Base-by-base conservation (phyloP, 2,888 invertebrate genomes). In the Chrysotoxum bicinctum region DNA sequence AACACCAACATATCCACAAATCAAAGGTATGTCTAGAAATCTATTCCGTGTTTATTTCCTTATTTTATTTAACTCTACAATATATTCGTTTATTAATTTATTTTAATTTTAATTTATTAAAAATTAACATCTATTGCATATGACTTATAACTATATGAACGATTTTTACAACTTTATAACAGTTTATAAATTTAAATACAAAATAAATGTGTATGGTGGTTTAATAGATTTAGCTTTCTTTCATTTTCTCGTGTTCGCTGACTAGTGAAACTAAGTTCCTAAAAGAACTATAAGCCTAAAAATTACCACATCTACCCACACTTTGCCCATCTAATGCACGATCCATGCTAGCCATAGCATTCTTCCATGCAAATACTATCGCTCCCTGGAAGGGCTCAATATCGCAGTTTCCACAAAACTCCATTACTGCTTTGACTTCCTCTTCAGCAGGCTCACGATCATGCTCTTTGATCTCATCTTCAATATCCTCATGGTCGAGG, bases 1-100 rank as follows among this genome's bases (percentile, higher is more conserved):
- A 97, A 89, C 97, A 97, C 90, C 97, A 98, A 92, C 97, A 98
- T 92, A 97, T 97, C 88, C 98, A 98, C 91, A 97, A 97, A 92
- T 95, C 96, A 88, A 97, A 97, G 96, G 97, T 97, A 92, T 94
- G 95, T 92, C 26, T 21, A 14, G 3, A 14, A 58, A 58, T 35
- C 2, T 50, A 23, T 50, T 50, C 3, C 10, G 21, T 14, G 8
- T 50, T 35, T 35, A 12, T 3, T 50, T 50, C 3, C 3, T 26
- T 16, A n/a, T 26, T 30, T 9, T 9, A 16, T 16, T 30, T 54
- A 14, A 14, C 12, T 48, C 5, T 30, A 8, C 7, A 23, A 12
- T 52, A 16, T n/a, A n/a, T 30, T 26, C 30, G 6, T 0, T 30
- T 16, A 30, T 26, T n/a, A 21, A 1, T 45, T 21, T 50, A 14